A percentile compares a stretch with the other conserved stretches of the same genome.
phyloP scores from a whole-genome alignment of 2,113 vertebrate species.

The Athene cunicularia region DNA sequence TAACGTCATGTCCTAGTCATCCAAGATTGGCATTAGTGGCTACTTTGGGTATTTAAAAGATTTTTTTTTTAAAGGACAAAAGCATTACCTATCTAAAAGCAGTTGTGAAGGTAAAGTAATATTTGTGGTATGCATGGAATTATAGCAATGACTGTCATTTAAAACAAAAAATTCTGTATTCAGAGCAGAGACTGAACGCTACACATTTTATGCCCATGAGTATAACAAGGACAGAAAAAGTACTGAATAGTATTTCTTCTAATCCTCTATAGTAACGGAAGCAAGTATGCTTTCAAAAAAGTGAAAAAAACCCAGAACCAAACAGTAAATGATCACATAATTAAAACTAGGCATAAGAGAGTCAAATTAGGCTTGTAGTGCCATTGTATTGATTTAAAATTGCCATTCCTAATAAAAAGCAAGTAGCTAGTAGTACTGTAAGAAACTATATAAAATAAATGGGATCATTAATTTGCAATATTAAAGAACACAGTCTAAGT shows the following conservation, averaged over 20 bases:
- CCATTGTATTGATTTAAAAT: not conserved
- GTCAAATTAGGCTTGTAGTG: not conserved
- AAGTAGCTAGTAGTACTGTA: not conserved
- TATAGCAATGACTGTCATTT: not conserved
- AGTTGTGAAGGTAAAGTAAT: not conserved
- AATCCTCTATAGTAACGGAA: not conserved
- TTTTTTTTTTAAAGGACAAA: not conserved
- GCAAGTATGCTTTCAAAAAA: not conserved
- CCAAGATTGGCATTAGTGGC: not conserved
- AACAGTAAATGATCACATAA: not conserved
- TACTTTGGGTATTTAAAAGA: not conserved
- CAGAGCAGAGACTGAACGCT: not conserved
- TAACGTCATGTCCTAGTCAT: not conserved
- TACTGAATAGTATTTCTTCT: not conserved
- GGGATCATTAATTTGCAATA: not conserved
- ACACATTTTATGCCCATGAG: not conserved
- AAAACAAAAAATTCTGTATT: not conserved
- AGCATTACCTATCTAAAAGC: not conserved
- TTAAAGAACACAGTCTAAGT: not conserved
- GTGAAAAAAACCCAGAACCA: not conserved
- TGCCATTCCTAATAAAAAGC: not conserved
- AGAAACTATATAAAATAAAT: not conserved
- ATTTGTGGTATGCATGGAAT: not conserved
- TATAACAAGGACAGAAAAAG: not conserved
- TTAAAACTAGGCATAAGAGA: not conserved